Evolutionary conservation across 2,888 invertebrate species (phyloP), one percentile per base, ranked within the genome.

Genomic region (Eilema griseolum): DNA sequence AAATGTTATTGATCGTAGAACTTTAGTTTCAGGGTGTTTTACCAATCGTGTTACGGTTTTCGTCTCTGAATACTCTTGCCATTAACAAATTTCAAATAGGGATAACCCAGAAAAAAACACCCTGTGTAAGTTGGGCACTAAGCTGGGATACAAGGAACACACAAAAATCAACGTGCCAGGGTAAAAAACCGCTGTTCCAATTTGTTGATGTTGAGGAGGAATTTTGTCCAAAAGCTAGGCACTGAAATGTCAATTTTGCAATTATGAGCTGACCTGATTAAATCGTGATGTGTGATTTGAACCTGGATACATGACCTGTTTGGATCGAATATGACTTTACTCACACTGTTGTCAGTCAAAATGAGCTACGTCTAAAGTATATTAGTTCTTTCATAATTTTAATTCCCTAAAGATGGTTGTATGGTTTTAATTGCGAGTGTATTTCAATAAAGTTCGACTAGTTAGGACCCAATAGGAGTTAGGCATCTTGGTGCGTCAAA

Each of bases 1-100:
- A n/a, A 52, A 52, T 52, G 52, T 52, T 52, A 52, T 52, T n/a
- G 46, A 52, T 52, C 52, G 0, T 52, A 52, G n/a, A 52, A n/a
- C 52, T 10, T 52, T 52, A 52, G 52, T 52, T 52, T 52, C 52
- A 52, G 52, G 52, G 52, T 52, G n/a, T n/a, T n/a, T 52, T 52
- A 52, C 52, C 52, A 52, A 52, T 52, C n/a, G n/a, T n/a, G n/a
- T 52, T 52, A 52, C 52, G 5, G n/a, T 52, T 52, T 52, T n/a
- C 8, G 20, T n/a, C n/a, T 52, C 52, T 8, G 10, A 52, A 52
- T n/a, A 52, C 10, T 52, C 20, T 2, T 8, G 20, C 1, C 12
- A 41, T 41, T 3, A 8, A 46, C 20, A 3, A 52, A 52, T 52
- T 52, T 52, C 20, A 3, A n/a, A n/a, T n/a, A n/a, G 52, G 52